These are phyloP conservation scores for Schizopygopsis pylzovi DNA, from an alignment of 2,797 vertebrate genomes.

Conservation along the genomic window DNA sequence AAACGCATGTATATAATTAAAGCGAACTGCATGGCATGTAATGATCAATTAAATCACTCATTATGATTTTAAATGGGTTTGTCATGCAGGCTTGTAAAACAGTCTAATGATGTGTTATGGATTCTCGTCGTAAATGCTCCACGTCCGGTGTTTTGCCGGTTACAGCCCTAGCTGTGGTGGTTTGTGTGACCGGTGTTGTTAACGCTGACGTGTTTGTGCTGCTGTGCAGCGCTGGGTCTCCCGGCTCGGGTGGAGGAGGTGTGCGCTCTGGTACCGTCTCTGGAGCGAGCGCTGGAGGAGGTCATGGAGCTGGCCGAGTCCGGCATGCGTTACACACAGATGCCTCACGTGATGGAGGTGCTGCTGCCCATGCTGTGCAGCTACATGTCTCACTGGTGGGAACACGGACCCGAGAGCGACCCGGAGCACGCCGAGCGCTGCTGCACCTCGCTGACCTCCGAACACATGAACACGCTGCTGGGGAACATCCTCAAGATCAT, in stretches of 20 bases:
- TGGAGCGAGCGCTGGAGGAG: conserved; percentile 90
- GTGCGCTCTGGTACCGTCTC: conserved; percentile 87
- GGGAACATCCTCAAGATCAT: conserved; percentile 97
- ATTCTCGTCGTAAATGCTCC: no score
- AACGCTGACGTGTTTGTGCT: neutral
- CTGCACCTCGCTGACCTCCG: conserved; percentile 89
- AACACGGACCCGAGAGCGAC: conserved; percentile 88
- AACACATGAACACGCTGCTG: conserved; percentile 94
- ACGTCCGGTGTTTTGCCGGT: no score
- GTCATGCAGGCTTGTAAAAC: no score
- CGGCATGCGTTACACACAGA: conserved; percentile 92
- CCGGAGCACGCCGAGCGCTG: conserved; percentile 79
- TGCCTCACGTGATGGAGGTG: conserved; percentile 93
- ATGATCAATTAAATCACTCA: no score
- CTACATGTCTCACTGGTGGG: conserved; percentile 98
- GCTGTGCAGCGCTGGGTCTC: conserved; percentile 79
- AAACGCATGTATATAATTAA: no score
- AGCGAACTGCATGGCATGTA: no score
- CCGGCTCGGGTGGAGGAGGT: conserved; percentile 85
- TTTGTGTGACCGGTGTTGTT: no score
- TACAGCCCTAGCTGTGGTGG: no score
- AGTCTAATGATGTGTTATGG: no score
- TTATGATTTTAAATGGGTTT: no score
- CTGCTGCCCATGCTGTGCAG: conserved; percentile 93
- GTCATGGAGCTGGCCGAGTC: conserved; percentile 93